Conservation (phyloP, 2,797 vertebrate genomes). For the Rhabdophis nuchalis region DNA sequence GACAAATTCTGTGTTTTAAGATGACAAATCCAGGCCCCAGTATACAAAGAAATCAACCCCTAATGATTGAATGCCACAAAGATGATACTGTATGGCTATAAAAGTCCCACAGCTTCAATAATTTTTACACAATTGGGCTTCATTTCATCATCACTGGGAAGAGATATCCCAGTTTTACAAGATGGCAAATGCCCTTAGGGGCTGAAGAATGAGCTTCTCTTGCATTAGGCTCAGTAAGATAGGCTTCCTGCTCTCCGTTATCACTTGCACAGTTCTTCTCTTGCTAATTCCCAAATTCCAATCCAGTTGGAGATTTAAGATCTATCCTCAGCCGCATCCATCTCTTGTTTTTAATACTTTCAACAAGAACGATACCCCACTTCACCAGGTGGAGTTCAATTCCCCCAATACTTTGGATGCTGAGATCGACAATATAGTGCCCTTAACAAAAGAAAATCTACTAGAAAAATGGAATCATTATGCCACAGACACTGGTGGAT, state of each 20-base stretch:
- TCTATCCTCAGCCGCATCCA: conserved; percentile 68
- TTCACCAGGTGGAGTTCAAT: conserved; percentile 10
- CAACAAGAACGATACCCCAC: background rate
- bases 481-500: background rate
- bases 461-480: conserved; percentile 20
- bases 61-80: background rate
- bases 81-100: background rate
- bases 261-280: conserved; percentile 78
- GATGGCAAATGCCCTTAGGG: conserved; percentile 65
- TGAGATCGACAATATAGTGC: conserved; percentile 1
- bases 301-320: conserved; percentile 55
- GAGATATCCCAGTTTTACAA: background rate
- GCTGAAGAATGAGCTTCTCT: conserved; percentile 81
- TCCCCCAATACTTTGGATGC: conserved; percentile 10
- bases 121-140: background rate
- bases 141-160: background rate
- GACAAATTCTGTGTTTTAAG: background rate
- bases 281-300: conserved; percentile 77
- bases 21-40: background rate
- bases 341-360: conserved; percentile 30
- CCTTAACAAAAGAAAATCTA: background rate
- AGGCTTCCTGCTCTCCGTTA: conserved; percentile 83
- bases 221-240: conserved; percentile 75
- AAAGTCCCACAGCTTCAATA: background rate
- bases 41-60: background rate